Evolutionary conservation across 2,797 vertebrate species (phyloP), one percentile per base, ranked within the genome.

Genomic region (Sitta carolinensis): DNA sequence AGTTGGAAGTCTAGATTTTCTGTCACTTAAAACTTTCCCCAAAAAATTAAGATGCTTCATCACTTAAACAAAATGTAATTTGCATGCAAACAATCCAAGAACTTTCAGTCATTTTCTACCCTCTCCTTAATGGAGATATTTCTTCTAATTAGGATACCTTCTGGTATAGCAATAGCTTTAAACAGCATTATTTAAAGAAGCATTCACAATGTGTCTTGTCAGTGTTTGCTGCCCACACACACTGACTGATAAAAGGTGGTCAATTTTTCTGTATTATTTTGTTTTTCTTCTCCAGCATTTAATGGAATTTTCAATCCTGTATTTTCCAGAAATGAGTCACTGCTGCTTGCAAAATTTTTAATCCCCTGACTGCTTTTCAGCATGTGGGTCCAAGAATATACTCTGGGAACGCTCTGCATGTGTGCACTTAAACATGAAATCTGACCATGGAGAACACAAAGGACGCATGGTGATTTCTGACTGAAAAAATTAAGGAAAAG

Each of bases 211-310:
- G 0, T 10, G 2, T 19, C 32, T 40, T 47, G 6, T 30, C n/a
- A 42, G 0, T 13, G 10, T 45, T 66, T 11, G 2, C 13, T 59
- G 11, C 42, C 12, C 2, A 3, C 13, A 34, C 6, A 52, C 11
- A 42, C 1, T 6, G 6, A 13, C 16, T 23, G 36, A 27, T 72
- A 16, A 63, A 79, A 63, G 2, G 15, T 15, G 8, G 5, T 14
- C 21, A 62, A 5, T 63, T 78, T 72, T 30, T 14, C 34, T 45
- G 30, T 15, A 51, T 26, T 34, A 12, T 18, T 78, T 29, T 27
- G 4, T 11, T 34, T n/a, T 36, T 29, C 11, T 47, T n/a, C 29
- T 57, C 42, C 20, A 70, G 26, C 1, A 55, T 63, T 68, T 58
- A 45, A 16, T 11, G 5, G 29, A 43, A 22, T 73, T 80, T 80